phyloP scores from a whole-genome alignment of 1,140 invertebrate species.

The Luehdorfia chinensis region DNA sequence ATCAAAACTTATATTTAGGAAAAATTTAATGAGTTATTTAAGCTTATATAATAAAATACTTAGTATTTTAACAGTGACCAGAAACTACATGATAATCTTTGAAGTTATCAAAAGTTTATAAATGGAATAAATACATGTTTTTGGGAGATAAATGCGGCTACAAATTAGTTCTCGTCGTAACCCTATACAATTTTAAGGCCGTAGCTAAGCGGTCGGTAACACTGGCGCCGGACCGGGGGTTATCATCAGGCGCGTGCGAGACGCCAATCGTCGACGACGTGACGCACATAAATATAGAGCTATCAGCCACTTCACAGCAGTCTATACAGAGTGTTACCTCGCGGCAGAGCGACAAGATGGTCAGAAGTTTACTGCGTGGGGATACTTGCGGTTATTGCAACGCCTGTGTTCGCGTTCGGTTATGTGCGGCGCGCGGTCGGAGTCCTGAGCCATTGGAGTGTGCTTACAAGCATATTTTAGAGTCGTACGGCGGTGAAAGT shows the following conservation, averaged over 20 bases:
- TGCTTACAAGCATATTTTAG: constrained; percentile 67
- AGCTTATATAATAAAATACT: too few species aligned
- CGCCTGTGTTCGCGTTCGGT: constrained; percentile 59
- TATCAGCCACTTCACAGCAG: constrained; percentile 35
- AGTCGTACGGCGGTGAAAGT: constrained; percentile 43
- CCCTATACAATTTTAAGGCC: constrained; percentile 28
- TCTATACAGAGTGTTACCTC: constrained; percentile 38
- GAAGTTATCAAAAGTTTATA: too few species aligned
- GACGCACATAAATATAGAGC: constrained; percentile 58
- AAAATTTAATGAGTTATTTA: too few species aligned
- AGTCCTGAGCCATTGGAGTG: constrained; percentile 60
- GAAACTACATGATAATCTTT: too few species aligned
- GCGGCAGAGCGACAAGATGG: constrained; percentile 44
- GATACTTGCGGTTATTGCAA: constrained; percentile 67
- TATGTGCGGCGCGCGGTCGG: constrained; percentile 57
- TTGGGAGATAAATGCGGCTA: constrained; percentile 17
- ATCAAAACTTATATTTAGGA: too few species aligned
- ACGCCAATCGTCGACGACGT: constrained; percentile 42
- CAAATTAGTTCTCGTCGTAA: constrained; percentile 13
- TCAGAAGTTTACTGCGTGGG: constrained; percentile 47
- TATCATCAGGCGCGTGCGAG: constrained; percentile 65
- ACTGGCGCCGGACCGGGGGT: constrained; percentile 56
- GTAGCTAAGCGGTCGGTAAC: constrained; percentile 43
- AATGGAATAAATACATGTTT: too few species aligned
- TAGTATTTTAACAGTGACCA: too few species aligned